Conservation (phyloP, 2,888 invertebrate species). For the Entomobrya proxima region DNA sequence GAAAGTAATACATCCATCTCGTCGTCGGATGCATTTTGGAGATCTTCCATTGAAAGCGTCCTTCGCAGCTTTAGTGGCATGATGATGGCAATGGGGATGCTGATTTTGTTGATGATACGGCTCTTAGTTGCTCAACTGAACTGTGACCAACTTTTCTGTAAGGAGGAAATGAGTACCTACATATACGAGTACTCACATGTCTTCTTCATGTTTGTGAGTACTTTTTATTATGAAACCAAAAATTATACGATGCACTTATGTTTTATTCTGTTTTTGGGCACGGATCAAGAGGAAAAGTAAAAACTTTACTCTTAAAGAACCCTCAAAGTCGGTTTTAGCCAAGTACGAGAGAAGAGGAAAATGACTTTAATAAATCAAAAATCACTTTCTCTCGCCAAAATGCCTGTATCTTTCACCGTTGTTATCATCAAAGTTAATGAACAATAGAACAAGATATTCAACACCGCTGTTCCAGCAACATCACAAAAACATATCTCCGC, state of each 20-base stretch:
- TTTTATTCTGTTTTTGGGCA: background rate
- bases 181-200: background rate
- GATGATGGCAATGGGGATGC: slow-evolving; percentile 22
- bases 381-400: slow-evolving; percentile 64
- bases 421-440: slow-evolving; percentile 60
- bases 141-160: slow-evolving; percentile 36
- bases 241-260: background rate
- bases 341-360: slow-evolving; percentile 24
- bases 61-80: slow-evolving; percentile 73
- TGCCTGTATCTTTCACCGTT: slow-evolving; percentile 29
- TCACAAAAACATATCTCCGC: background rate
- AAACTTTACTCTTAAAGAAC: slow-evolving; percentile 27
- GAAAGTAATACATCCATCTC: slow-evolving; percentile 74
- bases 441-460: slow-evolving; percentile 33
- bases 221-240: background rate
- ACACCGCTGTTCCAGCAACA: background rate
- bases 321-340: slow-evolving; percentile 18
- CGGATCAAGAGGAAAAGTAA: slow-evolving; percentile 38
- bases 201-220: background rate
- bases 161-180: slow-evolving; percentile 11
- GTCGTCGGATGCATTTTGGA: slow-evolving; percentile 72
- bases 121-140: slow-evolving; percentile 42
- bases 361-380: slow-evolving; percentile 66
- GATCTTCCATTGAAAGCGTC: slow-evolving; percentile 73
- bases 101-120: slow-evolving; percentile 44